Evolutionary conservation across 2,888 invertebrate species (phyloP).

Genomic region (Trachelus stipa): DNA sequence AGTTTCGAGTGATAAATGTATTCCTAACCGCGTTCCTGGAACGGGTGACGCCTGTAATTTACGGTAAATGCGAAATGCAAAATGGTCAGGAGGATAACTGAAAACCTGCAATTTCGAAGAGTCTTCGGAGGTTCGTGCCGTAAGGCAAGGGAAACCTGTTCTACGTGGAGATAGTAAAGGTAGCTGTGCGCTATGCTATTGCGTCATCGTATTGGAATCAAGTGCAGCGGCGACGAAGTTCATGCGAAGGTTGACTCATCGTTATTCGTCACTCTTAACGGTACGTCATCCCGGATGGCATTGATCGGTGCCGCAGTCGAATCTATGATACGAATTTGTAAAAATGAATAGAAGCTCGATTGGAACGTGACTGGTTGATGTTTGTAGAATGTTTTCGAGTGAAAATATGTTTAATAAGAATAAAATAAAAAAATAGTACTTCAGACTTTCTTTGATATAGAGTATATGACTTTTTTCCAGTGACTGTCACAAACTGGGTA

Average conservation of each 20-base stretch:
- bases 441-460: neutral
- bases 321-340: neutral
- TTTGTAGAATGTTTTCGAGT: neutral
- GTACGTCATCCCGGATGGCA: neutral
- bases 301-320: neutral
- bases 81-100: neutral
- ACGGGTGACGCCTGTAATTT: neutral
- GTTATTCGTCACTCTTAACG: neutral
- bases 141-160: neutral
- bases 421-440: neutral
- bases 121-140: neutral
- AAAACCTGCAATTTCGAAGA: conserved; percentile 10
- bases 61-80: conserved; percentile 7
- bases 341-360: neutral
- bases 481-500: neutral
- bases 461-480: neutral
- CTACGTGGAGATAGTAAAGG: neutral
- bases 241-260: neutral
- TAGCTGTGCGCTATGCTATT: neutral
- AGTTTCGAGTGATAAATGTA: conserved; percentile 25
- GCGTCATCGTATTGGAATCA: neutral
- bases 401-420: neutral
- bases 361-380: neutral
- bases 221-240: neutral
- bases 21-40: conserved; percentile 20